These are phyloP conservation scores for Rhea americana DNA, from an alignment of 2,113 vertebrate species.

Conservation along the genomic window DNA sequence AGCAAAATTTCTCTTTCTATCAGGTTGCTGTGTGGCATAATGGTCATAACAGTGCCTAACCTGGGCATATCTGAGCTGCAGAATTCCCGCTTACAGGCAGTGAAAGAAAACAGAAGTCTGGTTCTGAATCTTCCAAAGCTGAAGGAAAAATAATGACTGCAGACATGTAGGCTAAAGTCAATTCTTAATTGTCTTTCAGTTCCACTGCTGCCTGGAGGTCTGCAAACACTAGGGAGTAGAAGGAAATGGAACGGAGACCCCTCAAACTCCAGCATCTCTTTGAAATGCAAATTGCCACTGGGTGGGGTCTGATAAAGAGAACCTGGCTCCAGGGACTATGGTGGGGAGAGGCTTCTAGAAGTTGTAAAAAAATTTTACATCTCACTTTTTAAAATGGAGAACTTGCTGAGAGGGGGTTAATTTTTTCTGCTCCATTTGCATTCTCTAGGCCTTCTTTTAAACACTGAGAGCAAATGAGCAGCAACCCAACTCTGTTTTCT, in stretches of 20 bases:
- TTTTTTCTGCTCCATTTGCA: accelerated
- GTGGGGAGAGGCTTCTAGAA: background rate
- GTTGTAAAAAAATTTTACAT: background rate
- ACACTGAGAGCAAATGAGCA: background rate
- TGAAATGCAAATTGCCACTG: background rate
- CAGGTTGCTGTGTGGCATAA: background rate
- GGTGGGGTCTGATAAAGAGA: background rate
- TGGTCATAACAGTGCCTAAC: background rate
- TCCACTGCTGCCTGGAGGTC: background rate
- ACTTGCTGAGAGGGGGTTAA: accelerated
- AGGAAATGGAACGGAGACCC: background rate
- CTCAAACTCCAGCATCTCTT: background rate
- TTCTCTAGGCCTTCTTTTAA: background rate
- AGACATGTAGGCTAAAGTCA: background rate
- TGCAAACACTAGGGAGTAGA: too few species aligned
- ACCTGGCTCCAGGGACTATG: background rate
- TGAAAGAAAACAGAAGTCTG: background rate
- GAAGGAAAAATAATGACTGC: background rate
- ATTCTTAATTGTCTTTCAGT: background rate
- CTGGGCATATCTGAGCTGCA: background rate
- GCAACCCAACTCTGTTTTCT: background rate
- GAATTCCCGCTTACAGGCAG: background rate
- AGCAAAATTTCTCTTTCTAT: background rate
- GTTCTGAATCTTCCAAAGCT: background rate
- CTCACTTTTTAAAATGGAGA: background rate